Conservation (phyloP, 2,888 invertebrate species). For the Clistopyga incitator region DNA sequence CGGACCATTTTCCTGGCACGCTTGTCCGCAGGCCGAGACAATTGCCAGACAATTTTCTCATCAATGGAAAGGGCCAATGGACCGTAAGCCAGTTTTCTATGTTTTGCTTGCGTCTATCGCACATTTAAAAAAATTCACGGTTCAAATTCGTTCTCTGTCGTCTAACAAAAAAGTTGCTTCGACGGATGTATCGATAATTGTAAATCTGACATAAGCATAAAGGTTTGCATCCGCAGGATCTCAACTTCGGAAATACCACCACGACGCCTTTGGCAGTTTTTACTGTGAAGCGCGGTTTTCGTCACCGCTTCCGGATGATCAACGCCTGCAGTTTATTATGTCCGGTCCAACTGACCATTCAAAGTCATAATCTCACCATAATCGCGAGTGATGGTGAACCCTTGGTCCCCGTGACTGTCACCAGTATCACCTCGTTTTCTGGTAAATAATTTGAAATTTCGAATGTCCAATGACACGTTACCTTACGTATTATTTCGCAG, state of each 20-base stretch:
- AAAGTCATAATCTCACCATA: slow-evolving; percentile 85
- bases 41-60: slow-evolving; percentile 91
- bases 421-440: slow-evolving; percentile 84
- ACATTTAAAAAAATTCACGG: too few species aligned
- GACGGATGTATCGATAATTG: too few species aligned
- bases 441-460: slow-evolving; percentile 81
- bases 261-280: slow-evolving; percentile 74
- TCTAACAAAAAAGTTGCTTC: too few species aligned
- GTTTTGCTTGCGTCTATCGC: too few species aligned
- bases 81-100: slow-evolving; percentile 41
- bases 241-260: slow-evolving; percentile 70
- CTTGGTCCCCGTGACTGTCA: slow-evolving; percentile 84
- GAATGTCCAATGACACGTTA: not conserved
- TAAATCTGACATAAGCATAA: not conserved
- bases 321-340: slow-evolving; percentile 86
- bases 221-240: slow-evolving; percentile 68
- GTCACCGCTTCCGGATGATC: slow-evolving; percentile 86
- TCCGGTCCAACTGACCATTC: slow-evolving; percentile 84
- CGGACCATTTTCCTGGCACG: slow-evolving; percentile 90
- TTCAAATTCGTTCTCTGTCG: too few species aligned
- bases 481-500: slow-evolving; percentile 75
- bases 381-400: slow-evolving; percentile 86
- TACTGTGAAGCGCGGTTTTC: slow-evolving; percentile 83
- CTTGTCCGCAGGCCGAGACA: slow-evolving; percentile 91
- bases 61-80: slow-evolving; percentile 91